Percentiles rank a stretch among this genome's conserved stretches.
Evolutionary conservation across 2,888 invertebrate genomes (phyloP).

Genomic region (Camptogramma bilineatum): DNA sequence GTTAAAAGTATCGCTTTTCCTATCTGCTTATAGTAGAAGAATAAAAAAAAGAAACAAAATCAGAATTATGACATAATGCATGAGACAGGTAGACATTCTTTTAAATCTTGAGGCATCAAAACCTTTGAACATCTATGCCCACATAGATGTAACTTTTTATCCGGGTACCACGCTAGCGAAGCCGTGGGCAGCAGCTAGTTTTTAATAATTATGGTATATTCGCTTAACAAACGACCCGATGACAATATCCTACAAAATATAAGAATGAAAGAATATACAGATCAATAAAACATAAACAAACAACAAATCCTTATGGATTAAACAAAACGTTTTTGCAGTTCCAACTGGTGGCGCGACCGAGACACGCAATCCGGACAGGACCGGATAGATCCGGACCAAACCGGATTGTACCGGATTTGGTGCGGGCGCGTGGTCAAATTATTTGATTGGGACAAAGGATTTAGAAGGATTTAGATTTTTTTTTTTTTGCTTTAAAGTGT

Average conservation of each 20-base stretch:
- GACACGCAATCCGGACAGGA: background rate
- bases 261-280: background rate
- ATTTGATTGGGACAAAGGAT: background rate
- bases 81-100: too few species aligned
- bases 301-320: conserved; percentile 6
- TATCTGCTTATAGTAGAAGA: too few species aligned
- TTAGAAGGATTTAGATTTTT: background rate
- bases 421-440: background rate
- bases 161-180: too few species aligned
- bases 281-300: conserved; percentile 8
- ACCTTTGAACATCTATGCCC: too few species aligned
- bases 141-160: too few species aligned
- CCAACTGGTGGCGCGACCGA: background rate
- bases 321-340: conserved; percentile 4
- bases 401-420: background rate
- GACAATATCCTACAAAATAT: background rate
- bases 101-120: too few species aligned
- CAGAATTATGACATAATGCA: too few species aligned
- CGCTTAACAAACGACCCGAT: background rate
- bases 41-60: too few species aligned
- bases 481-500: background rate
- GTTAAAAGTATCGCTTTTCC: too few species aligned
- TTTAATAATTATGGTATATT: too few species aligned
- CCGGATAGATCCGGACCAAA: background rate
- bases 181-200: too few species aligned